Evolutionary conservation across 64 coral and sea anemone species (phyloP).

Genomic region (Acropora tenuis): DNA sequence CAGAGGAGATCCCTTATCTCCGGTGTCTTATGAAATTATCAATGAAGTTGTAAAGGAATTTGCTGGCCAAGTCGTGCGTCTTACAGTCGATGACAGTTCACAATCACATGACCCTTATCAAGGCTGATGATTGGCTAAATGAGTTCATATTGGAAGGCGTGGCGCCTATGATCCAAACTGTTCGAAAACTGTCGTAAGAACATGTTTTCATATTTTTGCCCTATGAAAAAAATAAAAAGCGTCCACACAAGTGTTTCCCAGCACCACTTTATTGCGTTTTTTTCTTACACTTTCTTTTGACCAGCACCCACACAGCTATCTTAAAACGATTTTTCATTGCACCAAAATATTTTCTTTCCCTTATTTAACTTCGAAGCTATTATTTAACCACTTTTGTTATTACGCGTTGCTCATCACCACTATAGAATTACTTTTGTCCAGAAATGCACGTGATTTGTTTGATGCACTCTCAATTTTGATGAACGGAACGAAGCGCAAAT

Average conservation of each 20-base stretch:
- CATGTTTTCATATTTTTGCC: no score
- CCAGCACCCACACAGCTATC: neutral
- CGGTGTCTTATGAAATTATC: neutral
- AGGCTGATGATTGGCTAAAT: constrained; percentile 80
- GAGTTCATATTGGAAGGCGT: constrained; percentile 67
- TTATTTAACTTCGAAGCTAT: no score
- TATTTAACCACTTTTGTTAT: no score
- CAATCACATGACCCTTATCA: constrained; percentile 64
- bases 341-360: no score
- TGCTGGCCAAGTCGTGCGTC: constrained; percentile 25
- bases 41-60: constrained; percentile 67
- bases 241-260: neutral
- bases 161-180: constrained; percentile 51
- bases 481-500: no score
- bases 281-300: neutral
- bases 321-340: neutral
- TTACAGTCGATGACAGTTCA: constrained; percentile 47
- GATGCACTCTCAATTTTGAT: no score
- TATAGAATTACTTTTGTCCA: no score
- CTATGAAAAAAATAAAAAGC: no score
- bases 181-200: constrained; percentile 51
- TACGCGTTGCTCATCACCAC: no score
- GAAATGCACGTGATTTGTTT: no score
- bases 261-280: neutral
- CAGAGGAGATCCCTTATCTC: no score